phyloP scores from a whole-genome alignment of 2,888 invertebrate genomes.

The Asteroscopus sphinx region DNA sequence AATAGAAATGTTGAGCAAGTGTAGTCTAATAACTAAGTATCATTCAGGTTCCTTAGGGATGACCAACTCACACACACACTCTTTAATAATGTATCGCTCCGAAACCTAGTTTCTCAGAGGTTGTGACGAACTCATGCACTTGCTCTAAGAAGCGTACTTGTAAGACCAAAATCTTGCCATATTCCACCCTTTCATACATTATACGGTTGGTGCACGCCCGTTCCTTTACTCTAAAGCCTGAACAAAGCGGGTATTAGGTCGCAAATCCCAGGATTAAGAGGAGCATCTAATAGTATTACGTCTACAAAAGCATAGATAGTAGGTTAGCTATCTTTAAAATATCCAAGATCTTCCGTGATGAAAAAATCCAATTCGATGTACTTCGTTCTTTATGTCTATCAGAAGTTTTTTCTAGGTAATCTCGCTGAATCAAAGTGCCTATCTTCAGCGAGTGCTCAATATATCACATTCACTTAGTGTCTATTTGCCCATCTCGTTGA shows the following conservation, averaged over 20 bases:
- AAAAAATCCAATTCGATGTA: neutral
- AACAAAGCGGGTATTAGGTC: constrained; percentile 2
- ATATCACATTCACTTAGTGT: constrained; percentile 52
- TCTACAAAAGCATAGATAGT: neutral
- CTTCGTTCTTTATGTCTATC: constrained; percentile 5
- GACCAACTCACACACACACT: too few relatives aligned
- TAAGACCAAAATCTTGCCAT: neutral
- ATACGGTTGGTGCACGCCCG: neutral
- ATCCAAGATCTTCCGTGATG: neutral
- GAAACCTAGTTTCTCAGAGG: too few relatives aligned
- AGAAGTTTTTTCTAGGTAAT: constrained; percentile 28
- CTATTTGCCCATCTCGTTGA: constrained; percentile 44
- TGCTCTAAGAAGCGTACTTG: too few relatives aligned
- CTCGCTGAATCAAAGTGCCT: constrained; percentile 30
- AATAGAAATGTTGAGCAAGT: too few relatives aligned
- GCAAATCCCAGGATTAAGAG: neutral
- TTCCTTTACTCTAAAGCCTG: neutral
- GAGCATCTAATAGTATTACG: neutral
- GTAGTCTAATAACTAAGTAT: too few relatives aligned
- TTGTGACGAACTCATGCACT: neutral
- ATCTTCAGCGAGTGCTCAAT: constrained; percentile 23
- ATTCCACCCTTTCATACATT: neutral
- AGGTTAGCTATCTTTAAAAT: neutral
- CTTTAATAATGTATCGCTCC: too few relatives aligned
- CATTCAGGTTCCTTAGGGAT: too few relatives aligned